Conservation (phyloP, 2,888 invertebrate genomes). For the Syrphus vitripennis region DNA sequence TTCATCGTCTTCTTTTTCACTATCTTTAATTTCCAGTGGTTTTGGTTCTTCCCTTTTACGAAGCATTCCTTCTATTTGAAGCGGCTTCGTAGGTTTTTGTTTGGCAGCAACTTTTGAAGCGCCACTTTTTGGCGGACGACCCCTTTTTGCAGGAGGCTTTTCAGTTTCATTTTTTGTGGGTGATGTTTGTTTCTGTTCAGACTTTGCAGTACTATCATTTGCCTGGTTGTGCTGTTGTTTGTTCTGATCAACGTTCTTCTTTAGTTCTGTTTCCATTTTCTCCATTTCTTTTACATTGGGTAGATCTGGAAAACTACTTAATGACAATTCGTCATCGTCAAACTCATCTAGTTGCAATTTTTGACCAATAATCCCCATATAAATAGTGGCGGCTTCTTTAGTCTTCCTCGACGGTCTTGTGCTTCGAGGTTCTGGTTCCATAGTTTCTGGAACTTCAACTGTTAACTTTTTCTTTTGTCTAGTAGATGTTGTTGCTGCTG, state of each 20-base stretch:
- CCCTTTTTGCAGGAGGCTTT: constrained; percentile 72
- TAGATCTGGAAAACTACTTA: constrained; percentile 86
- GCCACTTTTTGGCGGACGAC: constrained; percentile 75
- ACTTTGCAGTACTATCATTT: constrained; percentile 55
- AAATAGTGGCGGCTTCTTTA: constrained; percentile 88
- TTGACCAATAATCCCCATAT: constrained; percentile 88
- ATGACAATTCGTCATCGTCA: constrained; percentile 83
- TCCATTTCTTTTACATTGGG: constrained; percentile 85
- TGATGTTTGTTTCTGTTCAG: constrained; percentile 36
- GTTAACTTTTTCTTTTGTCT: constrained; percentile 67
- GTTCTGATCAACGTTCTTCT: constrained; percentile 78
- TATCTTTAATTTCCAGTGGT: constrained; percentile 59
- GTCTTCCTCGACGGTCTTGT: constrained; percentile 86
- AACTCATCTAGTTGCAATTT: constrained; percentile 85
- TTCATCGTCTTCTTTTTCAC: constrained; percentile 76
- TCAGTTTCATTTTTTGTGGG: constrained; percentile 40
- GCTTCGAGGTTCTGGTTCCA: constrained; percentile 70
- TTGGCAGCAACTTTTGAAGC: constrained; percentile 60
- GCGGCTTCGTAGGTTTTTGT: constrained; percentile 58
- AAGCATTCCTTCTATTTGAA: constrained; percentile 78
- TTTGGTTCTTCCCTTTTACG: constrained; percentile 78
- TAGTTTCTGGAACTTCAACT: constrained; percentile 48
- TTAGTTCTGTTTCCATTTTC: constrained; percentile 84
- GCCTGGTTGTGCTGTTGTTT: constrained; percentile 53
- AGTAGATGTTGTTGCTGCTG: constrained; percentile 75